These are phyloP conservation scores for Tor tambroides DNA, from an alignment of 2,113 vertebrate genomes.

Conservation along the genomic window DNA sequence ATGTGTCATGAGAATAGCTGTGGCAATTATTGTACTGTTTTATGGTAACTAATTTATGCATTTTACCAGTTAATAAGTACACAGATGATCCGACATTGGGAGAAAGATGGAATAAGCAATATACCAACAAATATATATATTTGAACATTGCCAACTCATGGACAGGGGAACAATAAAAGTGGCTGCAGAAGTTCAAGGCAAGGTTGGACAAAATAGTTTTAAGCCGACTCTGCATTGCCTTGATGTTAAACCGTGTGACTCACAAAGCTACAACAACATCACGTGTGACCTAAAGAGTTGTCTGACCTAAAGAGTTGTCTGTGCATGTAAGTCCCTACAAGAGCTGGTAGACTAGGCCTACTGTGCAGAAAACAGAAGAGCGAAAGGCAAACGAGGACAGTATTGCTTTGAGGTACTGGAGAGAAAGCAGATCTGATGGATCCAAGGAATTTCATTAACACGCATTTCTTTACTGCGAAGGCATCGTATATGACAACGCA, in stretches of 20 bases:
- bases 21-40: constrained; percentile 18
- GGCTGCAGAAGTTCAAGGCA: constrained; percentile 41
- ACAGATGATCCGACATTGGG: constrained; percentile 41
- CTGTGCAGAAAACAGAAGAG: neutral
- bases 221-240: neutral
- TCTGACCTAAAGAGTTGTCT: neutral
- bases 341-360: constrained; percentile 6
- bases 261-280: neutral
- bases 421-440: constrained; percentile 2
- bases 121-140: constrained; percentile 61
- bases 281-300: neutral
- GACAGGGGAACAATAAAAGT: constrained; percentile 13
- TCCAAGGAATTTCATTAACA: constrained; percentile 13
- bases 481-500: constrained; percentile 42
- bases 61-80: constrained; percentile 38
- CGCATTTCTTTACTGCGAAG: constrained; percentile 21
- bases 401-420: constrained; percentile 62
- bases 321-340: constrained; percentile 2
- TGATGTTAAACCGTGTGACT: constrained; percentile 4
- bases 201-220: neutral
- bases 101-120: constrained; percentile 49
- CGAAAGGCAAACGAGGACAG: constrained; percentile 41
- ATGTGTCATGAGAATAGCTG: neutral
- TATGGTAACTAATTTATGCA: constrained; percentile 33
- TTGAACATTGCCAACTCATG: constrained; percentile 35